Evolutionary conservation across 2,888 invertebrate genomes (phyloP).

Genomic region (Thysanoteuthis rhombus): DNA sequence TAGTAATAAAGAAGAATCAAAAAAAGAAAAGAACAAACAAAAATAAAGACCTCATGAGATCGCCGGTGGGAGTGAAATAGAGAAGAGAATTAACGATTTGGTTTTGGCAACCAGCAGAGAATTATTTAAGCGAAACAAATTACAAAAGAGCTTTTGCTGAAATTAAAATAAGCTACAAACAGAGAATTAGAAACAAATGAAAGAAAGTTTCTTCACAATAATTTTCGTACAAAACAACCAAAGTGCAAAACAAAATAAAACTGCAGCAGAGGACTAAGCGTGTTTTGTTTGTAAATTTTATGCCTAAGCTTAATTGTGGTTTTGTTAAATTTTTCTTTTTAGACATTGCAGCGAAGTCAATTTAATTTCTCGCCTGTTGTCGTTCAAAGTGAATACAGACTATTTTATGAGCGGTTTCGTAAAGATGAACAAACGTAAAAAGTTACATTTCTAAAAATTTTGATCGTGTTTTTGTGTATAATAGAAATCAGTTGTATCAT

Average conservation of each 20-base stretch:
- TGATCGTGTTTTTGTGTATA: background rate
- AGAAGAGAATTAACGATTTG: background rate
- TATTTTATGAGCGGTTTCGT: background rate
- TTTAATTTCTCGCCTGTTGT: background rate
- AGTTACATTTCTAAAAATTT: background rate
- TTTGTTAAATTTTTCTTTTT: background rate
- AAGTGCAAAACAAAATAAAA: background rate
- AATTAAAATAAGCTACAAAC: background rate
- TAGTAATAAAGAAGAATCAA: too few species aligned
- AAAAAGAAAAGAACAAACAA: background rate
- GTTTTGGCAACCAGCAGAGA: background rate
- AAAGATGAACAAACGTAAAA: background rate
- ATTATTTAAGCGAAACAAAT: background rate
- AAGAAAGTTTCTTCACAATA: background rate
- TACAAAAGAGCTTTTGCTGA: background rate
- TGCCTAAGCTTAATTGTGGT: background rate
- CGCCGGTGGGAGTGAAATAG: background rate
- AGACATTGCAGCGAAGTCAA: background rate
- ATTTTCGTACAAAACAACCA: background rate
- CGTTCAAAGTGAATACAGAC: conserved; percentile 12
- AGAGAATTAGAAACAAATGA: background rate
- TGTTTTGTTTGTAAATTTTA: conserved; percentile 1
- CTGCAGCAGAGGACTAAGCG: background rate
- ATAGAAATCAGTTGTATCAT: background rate
- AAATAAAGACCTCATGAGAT: background rate